Percentiles rank a stretch among this genome's conserved stretches.
Evolutionary conservation across 2,113 vertebrate genomes (phyloP).

Genomic region (Struthidea cinerea): DNA sequence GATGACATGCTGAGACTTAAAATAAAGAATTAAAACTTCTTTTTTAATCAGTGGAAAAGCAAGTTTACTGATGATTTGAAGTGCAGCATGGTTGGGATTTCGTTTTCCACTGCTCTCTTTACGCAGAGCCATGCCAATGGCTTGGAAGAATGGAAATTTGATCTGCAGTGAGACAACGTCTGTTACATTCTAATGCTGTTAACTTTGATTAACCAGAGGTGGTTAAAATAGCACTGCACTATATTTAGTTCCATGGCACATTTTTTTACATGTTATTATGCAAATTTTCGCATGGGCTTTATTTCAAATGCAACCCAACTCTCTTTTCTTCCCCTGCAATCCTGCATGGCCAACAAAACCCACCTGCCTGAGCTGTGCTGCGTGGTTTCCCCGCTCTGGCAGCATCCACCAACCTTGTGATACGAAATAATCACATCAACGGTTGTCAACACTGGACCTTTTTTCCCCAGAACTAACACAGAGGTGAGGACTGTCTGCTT

Average conservation of each 20-base stretch:
- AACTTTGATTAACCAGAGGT: conserved; percentile 38
- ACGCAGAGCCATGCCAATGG: rapidly evolving
- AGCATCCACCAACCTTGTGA: background rate
- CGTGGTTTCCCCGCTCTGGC: background rate
- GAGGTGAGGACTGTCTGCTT: background rate
- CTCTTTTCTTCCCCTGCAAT: background rate
- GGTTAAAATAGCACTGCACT: background rate
- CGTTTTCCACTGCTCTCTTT: background rate
- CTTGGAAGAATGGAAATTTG: background rate
- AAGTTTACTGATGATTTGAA: background rate
- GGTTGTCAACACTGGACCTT: background rate
- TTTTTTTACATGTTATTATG: conserved; percentile 45
- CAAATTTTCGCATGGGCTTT: background rate
- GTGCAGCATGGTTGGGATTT: background rate
- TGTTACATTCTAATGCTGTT: background rate
- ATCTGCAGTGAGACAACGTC: background rate
- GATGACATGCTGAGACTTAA: rapidly evolving
- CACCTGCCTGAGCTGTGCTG: background rate
- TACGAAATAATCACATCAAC: background rate
- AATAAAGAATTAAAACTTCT: background rate
- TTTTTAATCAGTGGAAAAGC: background rate
- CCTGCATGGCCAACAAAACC: background rate
- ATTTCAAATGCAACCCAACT: background rate
- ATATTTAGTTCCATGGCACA: conserved; percentile 24
- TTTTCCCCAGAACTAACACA: background rate